Percentiles rank a stretch among this genome's conserved stretches.
These are phyloP conservation scores for Nanorana parkeri DNA, from an alignment of 2,113 vertebrate genomes.

Conservation along the genomic window DNA sequence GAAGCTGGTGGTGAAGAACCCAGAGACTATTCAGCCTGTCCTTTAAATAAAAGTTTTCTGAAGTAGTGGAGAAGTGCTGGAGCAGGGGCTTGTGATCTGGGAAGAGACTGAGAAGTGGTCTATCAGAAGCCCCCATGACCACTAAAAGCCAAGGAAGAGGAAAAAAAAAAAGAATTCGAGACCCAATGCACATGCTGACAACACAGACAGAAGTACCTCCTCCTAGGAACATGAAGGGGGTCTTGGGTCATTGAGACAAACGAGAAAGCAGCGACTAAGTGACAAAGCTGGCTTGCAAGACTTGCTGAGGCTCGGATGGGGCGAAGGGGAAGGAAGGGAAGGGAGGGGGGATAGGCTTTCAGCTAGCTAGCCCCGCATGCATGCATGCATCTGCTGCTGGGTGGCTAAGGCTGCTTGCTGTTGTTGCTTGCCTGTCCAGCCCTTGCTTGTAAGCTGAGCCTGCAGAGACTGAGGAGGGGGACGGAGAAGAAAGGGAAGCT, in stretches of 20 bases:
- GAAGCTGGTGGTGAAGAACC: constrained; percentile 1
- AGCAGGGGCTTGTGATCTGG: constrained; percentile 6
- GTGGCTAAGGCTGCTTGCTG: neutral
- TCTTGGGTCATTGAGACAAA: constrained; percentile 57
- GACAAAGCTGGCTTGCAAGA: constrained; percentile 14
- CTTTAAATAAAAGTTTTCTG: constrained; percentile 29
- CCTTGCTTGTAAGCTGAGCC: no score
- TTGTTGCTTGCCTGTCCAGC: neutral
- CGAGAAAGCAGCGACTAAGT: constrained; percentile 58
- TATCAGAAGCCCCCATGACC: constrained; percentile 13
- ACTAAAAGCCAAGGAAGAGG: neutral
- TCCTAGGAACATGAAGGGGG: constrained; percentile 49
- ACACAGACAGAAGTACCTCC: constrained; percentile 15
- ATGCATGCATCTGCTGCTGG: neutral
- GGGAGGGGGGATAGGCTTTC: neutral
- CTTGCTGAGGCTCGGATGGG: neutral
- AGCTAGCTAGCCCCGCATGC: neutral
- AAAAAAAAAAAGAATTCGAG: no score
- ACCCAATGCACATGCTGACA: neutral
- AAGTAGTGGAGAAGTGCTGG: constrained; percentile 21
- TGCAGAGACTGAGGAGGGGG: neutral
- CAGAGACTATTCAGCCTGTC: constrained; percentile 19
- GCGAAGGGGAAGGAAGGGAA: neutral
- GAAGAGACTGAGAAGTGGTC: constrained; percentile 40
- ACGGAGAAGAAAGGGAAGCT: neutral